Conservation (phyloP, 2,113 vertebrate genomes). For the Cheilinus undulatus region DNA sequence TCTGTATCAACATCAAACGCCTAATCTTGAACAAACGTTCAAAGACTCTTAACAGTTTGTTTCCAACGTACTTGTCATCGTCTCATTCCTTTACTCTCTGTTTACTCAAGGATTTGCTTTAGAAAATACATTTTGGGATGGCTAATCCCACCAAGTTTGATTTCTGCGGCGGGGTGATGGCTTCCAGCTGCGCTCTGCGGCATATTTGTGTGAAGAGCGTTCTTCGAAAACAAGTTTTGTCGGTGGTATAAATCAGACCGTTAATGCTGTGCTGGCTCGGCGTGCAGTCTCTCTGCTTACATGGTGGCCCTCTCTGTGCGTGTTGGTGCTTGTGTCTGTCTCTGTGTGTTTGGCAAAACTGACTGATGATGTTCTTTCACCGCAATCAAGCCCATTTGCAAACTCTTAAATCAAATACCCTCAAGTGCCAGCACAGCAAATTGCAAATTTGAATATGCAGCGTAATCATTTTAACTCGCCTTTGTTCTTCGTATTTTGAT, state of each 20-base stretch:
- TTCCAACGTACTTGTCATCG: conserved; percentile 74
- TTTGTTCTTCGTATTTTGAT: conserved; percentile 64
- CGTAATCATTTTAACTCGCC: conserved; percentile 46
- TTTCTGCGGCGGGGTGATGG: conserved; percentile 77
- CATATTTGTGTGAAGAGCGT: conserved; percentile 79
- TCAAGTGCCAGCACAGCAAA: conserved; percentile 54
- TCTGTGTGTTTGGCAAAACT: conserved; percentile 72
- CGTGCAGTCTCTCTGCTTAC: conserved; percentile 69
- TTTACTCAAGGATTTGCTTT: conserved; percentile 81
- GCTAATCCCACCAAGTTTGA: conserved; percentile 77
- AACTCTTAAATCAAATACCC: conserved; percentile 76
- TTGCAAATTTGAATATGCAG: conserved; percentile 65
- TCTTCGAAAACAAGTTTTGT: conserved; percentile 82
- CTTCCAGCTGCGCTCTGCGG: conserved; percentile 78
- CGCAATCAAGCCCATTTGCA: conserved; percentile 80
- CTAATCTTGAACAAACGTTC: conserved; percentile 66
- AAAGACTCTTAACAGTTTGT: conserved; percentile 72
- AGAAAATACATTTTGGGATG: conserved; percentile 79
- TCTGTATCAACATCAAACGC: conserved; percentile 76
- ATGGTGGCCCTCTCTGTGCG: conserved; percentile 75
- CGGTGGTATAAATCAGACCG: conserved; percentile 77
- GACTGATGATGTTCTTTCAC: conserved; percentile 75
- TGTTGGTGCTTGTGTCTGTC: conserved; percentile 53
- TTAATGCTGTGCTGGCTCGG: conserved; percentile 77
- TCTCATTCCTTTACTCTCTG: conserved; percentile 69